Evolutionary conservation across 2,888 invertebrate species (phyloP).

Genomic region (Apodemia zela): DNA sequence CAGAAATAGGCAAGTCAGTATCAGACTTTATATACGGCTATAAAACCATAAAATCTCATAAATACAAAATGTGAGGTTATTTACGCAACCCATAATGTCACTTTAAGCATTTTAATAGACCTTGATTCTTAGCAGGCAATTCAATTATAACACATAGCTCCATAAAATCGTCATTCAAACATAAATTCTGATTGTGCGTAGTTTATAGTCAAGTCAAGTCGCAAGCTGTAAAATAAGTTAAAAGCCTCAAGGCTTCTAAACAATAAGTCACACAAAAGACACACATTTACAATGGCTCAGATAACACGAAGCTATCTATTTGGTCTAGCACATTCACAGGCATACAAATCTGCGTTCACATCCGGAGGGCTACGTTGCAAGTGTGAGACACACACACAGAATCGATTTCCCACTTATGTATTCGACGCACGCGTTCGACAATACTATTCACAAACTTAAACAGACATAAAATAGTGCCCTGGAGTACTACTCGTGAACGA

Average conservation of each 20-base stretch:
- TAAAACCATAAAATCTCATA: neutral
- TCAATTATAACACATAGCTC: constrained; percentile 3
- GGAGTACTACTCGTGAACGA: constrained; percentile 59
- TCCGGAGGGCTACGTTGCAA: constrained; percentile 64
- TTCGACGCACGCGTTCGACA: constrained; percentile 36
- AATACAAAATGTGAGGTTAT: constrained; percentile 3
- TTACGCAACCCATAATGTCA: constrained; percentile 10
- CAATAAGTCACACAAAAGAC: constrained; percentile 43
- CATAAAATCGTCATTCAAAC: constrained; percentile 29
- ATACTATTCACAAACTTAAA: constrained; percentile 34
- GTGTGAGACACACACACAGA: constrained; percentile 54
- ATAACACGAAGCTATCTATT: constrained; percentile 65
- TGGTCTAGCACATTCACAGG: constrained; percentile 69
- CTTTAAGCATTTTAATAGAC: constrained; percentile 22
- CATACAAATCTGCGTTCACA: constrained; percentile 70
- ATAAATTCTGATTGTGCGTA: constrained; percentile 57
- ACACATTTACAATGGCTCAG: constrained; percentile 49
- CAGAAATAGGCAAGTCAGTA: too few relatives aligned
- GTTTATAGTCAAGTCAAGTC: constrained; percentile 63
- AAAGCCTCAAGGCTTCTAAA: constrained; percentile 53
- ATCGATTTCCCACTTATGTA: constrained; percentile 50
- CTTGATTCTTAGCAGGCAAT: constrained; percentile 6
- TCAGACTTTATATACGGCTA: neutral
- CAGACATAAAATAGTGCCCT: constrained; percentile 39
- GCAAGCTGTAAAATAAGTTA: constrained; percentile 61